phyloP scores from a whole-genome alignment of 2,888 invertebrate species.

The Girardia tigrina region DNA sequence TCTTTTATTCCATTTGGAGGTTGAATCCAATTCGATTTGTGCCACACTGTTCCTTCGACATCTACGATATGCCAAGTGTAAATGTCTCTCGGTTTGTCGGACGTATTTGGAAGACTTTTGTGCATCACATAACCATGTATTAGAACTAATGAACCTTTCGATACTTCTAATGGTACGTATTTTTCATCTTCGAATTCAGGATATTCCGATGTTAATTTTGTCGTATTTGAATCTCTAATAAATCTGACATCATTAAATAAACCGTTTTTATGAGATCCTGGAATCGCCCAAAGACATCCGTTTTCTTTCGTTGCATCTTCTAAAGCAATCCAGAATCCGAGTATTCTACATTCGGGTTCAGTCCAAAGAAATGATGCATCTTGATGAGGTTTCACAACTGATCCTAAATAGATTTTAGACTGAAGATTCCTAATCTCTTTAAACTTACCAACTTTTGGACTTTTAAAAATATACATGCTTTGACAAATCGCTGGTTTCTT shows the following conservation, averaged over 20 bases:
- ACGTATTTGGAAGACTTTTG: slow-evolving; percentile 72
- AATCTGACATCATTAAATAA: not conserved
- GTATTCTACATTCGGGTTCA: slow-evolving; percentile 60
- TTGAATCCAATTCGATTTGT: slow-evolving; percentile 65
- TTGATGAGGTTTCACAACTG: slow-evolving; percentile 58
- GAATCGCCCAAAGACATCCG: slow-evolving; percentile 80
- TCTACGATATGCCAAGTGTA: slow-evolving; percentile 91
- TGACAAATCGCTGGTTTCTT: not conserved
- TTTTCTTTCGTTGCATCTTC: slow-evolving; percentile 82
- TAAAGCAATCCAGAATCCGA: slow-evolving; percentile 88
- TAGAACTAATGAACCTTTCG: slow-evolving; percentile 65
- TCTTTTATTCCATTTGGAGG: not conserved
- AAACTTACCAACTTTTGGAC: too few relatives aligned
- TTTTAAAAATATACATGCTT: not conserved
- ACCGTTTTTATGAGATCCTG: slow-evolving; percentile 63
- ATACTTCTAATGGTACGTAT: not conserved
- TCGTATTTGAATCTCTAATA: not conserved
- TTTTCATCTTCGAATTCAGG: not conserved
- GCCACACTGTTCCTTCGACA: slow-evolving; percentile 60
- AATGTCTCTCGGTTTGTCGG: slow-evolving; percentile 68
- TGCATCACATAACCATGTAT: slow-evolving; percentile 86
- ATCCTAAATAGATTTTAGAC: slow-evolving; percentile 54
- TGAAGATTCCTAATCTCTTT: too few relatives aligned
- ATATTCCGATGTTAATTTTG: not conserved
- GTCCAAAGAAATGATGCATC: slow-evolving; percentile 76